A percentile compares a stretch with the other conserved stretches of the same genome.
These are phyloP conservation scores for Petrolisthes cinctipes DNA, from an alignment of 2,888 invertebrate genomes.

Conservation along the genomic window DNA sequence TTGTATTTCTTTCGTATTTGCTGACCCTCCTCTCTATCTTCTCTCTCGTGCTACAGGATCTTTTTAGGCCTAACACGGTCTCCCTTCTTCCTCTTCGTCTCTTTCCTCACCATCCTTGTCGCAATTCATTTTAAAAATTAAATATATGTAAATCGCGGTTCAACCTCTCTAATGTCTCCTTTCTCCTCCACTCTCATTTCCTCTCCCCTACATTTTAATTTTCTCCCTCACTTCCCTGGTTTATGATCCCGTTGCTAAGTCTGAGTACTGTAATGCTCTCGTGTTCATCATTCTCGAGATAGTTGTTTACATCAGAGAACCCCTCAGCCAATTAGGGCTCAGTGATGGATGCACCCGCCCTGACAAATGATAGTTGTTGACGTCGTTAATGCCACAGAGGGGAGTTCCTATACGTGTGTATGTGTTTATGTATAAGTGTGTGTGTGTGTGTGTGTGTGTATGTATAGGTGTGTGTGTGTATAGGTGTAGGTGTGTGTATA, in stretches of 20 bases:
- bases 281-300: neutral
- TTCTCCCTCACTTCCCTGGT: neutral
- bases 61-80: no score
- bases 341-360: neutral
- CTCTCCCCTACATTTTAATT: neutral
- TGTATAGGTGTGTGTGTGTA: slow-evolving; percentile 37
- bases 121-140: no score
- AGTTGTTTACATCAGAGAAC: slow-evolving; percentile 4
- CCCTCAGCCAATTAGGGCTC: neutral
- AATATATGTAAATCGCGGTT: neutral
- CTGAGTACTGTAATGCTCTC: neutral
- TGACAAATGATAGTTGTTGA: neutral
- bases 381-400: neutral
- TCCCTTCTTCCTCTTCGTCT: no score
- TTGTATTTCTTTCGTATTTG: no score
- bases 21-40: no score
- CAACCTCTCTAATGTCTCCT: neutral
- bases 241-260: neutral
- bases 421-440: neutral
- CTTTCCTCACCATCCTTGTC: no score
- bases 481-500: neutral
- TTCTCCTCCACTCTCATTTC: neutral
- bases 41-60: no score
- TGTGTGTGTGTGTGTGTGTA: slow-evolving; percentile 27
- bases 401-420: neutral